Base-by-base conservation (phyloP, 2,797 vertebrate genomes). In the Otolemur crassicaudatus region DNA sequence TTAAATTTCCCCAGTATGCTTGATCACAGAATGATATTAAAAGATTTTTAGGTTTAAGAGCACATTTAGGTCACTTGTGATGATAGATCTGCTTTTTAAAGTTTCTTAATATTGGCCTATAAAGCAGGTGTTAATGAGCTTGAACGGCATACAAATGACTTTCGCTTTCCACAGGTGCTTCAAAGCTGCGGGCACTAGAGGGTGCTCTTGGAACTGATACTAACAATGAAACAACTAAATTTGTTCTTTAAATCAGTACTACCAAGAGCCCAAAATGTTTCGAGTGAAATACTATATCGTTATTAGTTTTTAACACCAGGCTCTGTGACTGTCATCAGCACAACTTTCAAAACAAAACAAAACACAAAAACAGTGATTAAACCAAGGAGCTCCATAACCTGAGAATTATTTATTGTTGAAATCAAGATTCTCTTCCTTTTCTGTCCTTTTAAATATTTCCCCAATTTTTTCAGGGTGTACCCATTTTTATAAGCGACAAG, bases 171-270 rank as follows among this genome's bases (percentile, higher is more conserved):
- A 4, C 53, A 19, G 20, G 60, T 81, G 73, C 76, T 95, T 97
- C 58, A 87, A 19, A 72, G 1, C 16, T 91, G 69, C 75, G 27
- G 72, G 63, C 99, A 97, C 98, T 97, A 99, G 99, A 98, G 99
- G 98, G 98, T 97, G 98, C 98, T 99, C 98, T 98, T 98, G 98
- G 97, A 98, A 97, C 97, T 99, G 69, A 95, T 98, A 98, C 98
- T 5, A 6, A 46, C 75, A 2, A 29, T 0, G 77, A 37, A 7
- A 70, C 0, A 61, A 65, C 86, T 46, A 5, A 7, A 81, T 5
- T 84, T 85, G 91, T 76, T 34, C 73, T 97, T 97, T 56, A 60
- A 98, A 98, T 97, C 97, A 88, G 94, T 98, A 95, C 84, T 61
- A 63, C 89, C 97, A 96, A 6, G 93, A 97, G 98, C 97, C 98